Evolutionary conservation across 2,113 vertebrate species (phyloP).

Genomic region (Nothocercus nigrocapillus): DNA sequence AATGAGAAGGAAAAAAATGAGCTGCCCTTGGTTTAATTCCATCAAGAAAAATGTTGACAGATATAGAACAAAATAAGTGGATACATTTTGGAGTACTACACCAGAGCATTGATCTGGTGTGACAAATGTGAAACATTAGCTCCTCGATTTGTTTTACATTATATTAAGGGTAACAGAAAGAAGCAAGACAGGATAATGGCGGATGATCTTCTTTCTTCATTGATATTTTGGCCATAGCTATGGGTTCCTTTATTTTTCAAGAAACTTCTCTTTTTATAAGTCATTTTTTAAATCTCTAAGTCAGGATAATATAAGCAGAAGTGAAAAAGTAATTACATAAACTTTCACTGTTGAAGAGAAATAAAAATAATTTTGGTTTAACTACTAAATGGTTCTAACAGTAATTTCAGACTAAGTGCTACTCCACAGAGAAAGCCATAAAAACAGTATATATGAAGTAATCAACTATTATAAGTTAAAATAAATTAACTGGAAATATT

Average conservation of each 20-base stretch:
- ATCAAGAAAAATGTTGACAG: background rate
- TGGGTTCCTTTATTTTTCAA: background rate
- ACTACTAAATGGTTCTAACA: background rate
- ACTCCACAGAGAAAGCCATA: background rate
- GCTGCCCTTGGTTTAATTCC: background rate
- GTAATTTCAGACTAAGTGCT: background rate
- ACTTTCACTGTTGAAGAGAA: background rate
- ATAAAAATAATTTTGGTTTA: background rate
- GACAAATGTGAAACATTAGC: background rate
- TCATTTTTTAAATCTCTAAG: background rate
- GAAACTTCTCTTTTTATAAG: background rate
- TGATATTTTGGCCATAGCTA: background rate
- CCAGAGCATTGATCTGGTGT: accelerated
- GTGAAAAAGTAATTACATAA: background rate
- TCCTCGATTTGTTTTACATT: background rate
- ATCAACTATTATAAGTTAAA: background rate
- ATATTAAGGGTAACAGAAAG: background rate
- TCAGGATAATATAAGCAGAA: background rate
- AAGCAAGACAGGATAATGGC: background rate
- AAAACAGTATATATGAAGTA: background rate
- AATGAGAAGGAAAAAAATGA: background rate
- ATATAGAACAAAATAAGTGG: background rate
- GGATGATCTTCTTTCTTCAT: background rate
- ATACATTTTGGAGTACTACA: background rate
- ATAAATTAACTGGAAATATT: slow-evolving; percentile 7